phyloP scores from a whole-genome alignment of 2,888 invertebrate species.

The Spodoptera littoralis region DNA sequence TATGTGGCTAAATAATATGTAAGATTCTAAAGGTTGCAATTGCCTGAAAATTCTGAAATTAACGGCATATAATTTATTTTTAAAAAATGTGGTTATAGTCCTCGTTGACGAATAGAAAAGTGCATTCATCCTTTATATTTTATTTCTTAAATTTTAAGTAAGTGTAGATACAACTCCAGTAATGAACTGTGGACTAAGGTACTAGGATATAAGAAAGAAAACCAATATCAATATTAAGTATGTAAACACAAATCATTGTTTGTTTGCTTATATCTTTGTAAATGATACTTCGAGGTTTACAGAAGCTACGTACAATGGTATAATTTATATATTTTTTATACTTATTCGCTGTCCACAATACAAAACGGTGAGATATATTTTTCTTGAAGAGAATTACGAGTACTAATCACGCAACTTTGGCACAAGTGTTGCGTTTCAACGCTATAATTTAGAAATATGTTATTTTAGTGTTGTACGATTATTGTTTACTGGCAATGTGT shows the following conservation, averaged over 20 bases:
- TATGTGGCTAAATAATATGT: too few species aligned
- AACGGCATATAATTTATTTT: too few species aligned
- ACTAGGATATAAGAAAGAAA: too few species aligned
- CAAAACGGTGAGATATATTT: conserved; percentile 46
- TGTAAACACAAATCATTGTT: background rate
- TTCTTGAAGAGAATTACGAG: conserved; percentile 42
- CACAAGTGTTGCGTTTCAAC: conserved; percentile 45
- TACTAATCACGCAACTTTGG: conserved; percentile 49
- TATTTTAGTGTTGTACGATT: conserved; percentile 13
- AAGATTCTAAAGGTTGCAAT: too few species aligned
- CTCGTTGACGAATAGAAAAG: too few species aligned
- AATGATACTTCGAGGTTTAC: conserved; percentile 23
- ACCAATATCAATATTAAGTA: too few species aligned
- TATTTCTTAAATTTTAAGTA: too few species aligned
- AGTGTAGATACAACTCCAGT: too few species aligned
- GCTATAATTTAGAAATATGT: conserved; percentile 44
- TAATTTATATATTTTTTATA: conserved; percentile 38
- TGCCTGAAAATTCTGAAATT: too few species aligned
- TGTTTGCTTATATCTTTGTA: conserved; percentile 11
- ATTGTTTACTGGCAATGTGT: conserved; percentile 17
- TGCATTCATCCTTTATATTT: too few species aligned
- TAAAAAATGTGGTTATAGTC: too few species aligned
- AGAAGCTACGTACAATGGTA: conserved; percentile 43
- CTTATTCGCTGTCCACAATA: conserved; percentile 35
- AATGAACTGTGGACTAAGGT: too few species aligned